Evolutionary conservation across 2,888 invertebrate genomes (phyloP), one percentile per base, ranked within the genome.

Genomic region (Eristalinus aeneus): DNA sequence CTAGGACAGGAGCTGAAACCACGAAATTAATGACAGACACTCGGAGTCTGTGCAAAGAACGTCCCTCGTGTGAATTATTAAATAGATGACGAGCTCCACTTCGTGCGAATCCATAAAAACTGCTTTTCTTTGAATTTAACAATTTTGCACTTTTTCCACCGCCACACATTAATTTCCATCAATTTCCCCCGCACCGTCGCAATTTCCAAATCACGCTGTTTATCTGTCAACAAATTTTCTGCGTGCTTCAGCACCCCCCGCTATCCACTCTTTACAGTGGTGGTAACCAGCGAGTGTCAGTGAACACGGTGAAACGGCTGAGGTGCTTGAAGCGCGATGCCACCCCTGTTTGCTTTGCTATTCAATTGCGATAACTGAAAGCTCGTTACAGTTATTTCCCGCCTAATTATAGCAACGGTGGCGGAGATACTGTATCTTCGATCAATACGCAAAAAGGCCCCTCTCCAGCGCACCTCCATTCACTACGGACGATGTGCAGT

Each of bases 351-450:
- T 60, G 67, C 67, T 60, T 58, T 75, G 58, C 32, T 60, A 75
- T 75, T 60, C 46, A 75, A 12, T 67, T 67, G 32, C 46, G 67
- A 75, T 75, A 60, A 46, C 75, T 8, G 31, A 68, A 75, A 61
- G 67, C 60, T 67, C 60, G 75, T 61, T 67, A 23, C 16, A 75
- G 75, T 67, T 60, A 68, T 75, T 75, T 67, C 46, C 60, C 67
- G 60, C 60, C 75, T 75, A 60, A 67, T 75, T 75, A 75, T 60
- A 75, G 74, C 60, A 27, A 2, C 27, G 27, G 27, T 5, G 60
- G 60, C 58, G 16, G 60, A 60, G 60, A 67, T 75, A n/a, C n/a
- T n/a, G n/a, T n/a, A 75, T 75, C 75, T 75, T 20, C 16, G 67
- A 75, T 75, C 75, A 67, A 75, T 75, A 74, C 60, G 46, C 32